These are phyloP conservation scores for Drosophila nr. perissopoda DNA, from an alignment of 2,888 invertebrate species.

Conservation along the genomic window DNA sequence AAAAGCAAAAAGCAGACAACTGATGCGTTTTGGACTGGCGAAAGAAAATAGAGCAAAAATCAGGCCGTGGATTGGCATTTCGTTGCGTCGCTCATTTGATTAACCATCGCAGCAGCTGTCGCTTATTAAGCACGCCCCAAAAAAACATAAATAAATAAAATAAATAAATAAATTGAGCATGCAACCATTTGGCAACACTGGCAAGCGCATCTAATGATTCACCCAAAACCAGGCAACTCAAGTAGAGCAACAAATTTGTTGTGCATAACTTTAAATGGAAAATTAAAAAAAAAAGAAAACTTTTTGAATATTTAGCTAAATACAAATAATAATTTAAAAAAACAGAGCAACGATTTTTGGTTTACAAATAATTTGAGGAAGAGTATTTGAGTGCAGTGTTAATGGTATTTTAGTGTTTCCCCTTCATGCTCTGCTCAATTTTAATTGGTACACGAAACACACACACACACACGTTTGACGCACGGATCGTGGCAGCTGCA, in stretches of 20 bases:
- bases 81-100: slow-evolving; percentile 70
- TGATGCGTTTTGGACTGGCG: slow-evolving; percentile 2
- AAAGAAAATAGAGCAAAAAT: neutral
- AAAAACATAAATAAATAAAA: neutral
- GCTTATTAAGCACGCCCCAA: slow-evolving; percentile 20
- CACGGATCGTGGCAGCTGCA: slow-evolving; percentile 34
- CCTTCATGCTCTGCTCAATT: slow-evolving; percentile 26
- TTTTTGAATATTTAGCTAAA: neutral
- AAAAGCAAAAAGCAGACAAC: neutral
- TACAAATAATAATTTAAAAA: no score
- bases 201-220: slow-evolving; percentile 23
- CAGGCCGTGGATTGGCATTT: slow-evolving; percentile 64
- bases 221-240: slow-evolving; percentile 3
- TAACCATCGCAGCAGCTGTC: slow-evolving; percentile 70
- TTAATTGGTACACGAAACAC: slow-evolving; percentile 43
- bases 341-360: neutral
- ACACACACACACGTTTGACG: slow-evolving; percentile 18
- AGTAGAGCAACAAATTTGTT: neutral
- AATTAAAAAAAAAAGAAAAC: neutral
- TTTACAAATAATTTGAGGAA: neutral
- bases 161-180: slow-evolving; percentile 63
- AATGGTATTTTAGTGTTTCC: neutral
- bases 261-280: no score
- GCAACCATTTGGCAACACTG: slow-evolving; percentile 50
- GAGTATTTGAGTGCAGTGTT: neutral